Conservation (phyloP, 2,113 vertebrate species). For the Microtus ochrogaster region DNA sequence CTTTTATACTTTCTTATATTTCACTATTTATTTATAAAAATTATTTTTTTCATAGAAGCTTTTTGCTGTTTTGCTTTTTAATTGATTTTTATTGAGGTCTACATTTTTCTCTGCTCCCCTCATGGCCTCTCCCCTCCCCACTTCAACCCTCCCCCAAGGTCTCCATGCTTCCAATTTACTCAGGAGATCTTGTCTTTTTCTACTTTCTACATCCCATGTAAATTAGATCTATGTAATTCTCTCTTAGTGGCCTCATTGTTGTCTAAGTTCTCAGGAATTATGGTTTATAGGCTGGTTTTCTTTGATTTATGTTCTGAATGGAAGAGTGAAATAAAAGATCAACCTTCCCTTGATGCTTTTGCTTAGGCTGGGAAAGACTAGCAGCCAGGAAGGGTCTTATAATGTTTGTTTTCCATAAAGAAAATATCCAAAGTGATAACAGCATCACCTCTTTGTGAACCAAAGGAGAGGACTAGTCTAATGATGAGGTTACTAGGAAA, state of each 20-base stretch:
- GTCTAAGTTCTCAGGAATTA: no score
- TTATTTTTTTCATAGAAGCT: not conserved
- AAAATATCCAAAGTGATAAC: not conserved
- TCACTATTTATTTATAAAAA: not conserved
- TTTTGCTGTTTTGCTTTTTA: no score
- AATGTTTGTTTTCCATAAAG: not conserved
- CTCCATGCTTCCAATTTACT: no score
- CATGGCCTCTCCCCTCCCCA: no score
- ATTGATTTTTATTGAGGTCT: no score
- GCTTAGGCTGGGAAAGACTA: not conserved
- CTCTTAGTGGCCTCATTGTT: no score
- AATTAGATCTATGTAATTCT: no score
- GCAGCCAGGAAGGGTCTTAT: not conserved
- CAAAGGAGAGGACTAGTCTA: not conserved
- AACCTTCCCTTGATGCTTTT: not conserved
- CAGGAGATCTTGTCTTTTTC: no score
- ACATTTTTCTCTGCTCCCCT: no score
- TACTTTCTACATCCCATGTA: no score
- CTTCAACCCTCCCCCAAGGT: no score
- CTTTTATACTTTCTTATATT: not conserved
- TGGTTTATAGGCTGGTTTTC: no score
- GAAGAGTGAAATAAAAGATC: not conserved
- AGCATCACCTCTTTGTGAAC: not conserved
- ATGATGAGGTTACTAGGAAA: not conserved
- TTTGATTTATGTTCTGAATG: not conserved